These are phyloP conservation scores for Brachionus rotundiformis DNA, from an alignment of 1,140 invertebrate species.

Conservation along the genomic window DNA sequence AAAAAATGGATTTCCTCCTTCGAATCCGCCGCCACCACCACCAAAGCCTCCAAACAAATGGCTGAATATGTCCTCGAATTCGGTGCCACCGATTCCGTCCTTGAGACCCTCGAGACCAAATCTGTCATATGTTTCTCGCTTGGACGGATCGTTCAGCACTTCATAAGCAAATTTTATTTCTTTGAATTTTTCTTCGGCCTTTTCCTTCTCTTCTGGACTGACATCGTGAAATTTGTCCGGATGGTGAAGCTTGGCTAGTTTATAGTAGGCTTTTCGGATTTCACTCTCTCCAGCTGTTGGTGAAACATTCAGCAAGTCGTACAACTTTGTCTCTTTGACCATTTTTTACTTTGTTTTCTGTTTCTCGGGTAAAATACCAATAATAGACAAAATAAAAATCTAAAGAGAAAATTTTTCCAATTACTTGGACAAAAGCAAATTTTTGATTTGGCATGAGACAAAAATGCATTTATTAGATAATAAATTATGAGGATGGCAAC, in stretches of 20 bases:
- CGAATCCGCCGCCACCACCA: conserved; percentile 29
- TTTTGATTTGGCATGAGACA: neutral
- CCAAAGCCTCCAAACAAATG: conserved; percentile 36
- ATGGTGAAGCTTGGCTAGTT: conserved; percentile 96
- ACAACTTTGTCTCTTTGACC: conserved; percentile 45
- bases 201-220: conserved; percentile 79
- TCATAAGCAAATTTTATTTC: conserved; percentile 52
- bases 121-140: conserved; percentile 44
- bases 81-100: conserved; percentile 45
- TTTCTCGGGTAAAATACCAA: neutral
- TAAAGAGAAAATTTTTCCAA: neutral
- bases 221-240: conserved; percentile 92
- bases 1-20: conserved; percentile 45
- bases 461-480: neutral
- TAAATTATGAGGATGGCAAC: neutral
- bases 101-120: conserved; percentile 51
- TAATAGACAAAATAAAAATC: conserved; percentile 16
- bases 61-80: conserved; percentile 43
- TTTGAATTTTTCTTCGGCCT: conserved; percentile 76
- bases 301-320: conserved; percentile 48
- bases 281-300: neutral
- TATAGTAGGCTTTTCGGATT: conserved; percentile 74
- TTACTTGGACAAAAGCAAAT: neutral
- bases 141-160: conserved; percentile 35
- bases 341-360: neutral